Evolutionary conservation across 1,140 invertebrate species (phyloP).

Genomic region (Augochlora pura): DNA sequence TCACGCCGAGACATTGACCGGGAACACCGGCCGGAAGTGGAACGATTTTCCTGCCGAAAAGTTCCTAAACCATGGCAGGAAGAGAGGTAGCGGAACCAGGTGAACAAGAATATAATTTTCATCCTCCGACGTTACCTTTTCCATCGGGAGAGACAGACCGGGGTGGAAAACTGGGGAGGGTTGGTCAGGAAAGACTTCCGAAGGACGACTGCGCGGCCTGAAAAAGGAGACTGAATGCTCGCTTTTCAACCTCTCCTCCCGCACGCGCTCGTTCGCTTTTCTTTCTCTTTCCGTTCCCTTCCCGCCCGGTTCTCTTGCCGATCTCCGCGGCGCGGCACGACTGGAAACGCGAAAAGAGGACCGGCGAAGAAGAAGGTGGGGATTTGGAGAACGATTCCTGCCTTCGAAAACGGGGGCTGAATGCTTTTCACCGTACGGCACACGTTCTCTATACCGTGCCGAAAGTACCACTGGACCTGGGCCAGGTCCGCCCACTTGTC

Average conservation of each 20-base stretch:
- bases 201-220: constrained; percentile 5
- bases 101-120: constrained; percentile 18
- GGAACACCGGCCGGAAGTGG: neutral
- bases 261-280: neutral
- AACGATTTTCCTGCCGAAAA: neutral
- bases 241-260: neutral
- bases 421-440: constrained; percentile 61
- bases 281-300: neutral
- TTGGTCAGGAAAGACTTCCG: neutral
- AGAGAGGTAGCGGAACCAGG: neutral
- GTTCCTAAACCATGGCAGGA: too few relatives aligned
- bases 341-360: constrained; percentile 22
- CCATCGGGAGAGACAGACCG: neutral
- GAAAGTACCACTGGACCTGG: constrained; percentile 73
- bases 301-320: too few relatives aligned
- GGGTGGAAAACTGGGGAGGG: neutral
- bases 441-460: constrained; percentile 47
- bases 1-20: neutral
- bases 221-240: constrained; percentile 16
- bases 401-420: constrained; percentile 49
- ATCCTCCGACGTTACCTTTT: neutral
- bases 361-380: constrained; percentile 3
- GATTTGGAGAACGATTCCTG: constrained; percentile 47
- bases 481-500: constrained; percentile 76
- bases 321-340: neutral